phyloP scores from a whole-genome alignment of 2,888 invertebrate genomes.

The Drosophila demipolita region DNA sequence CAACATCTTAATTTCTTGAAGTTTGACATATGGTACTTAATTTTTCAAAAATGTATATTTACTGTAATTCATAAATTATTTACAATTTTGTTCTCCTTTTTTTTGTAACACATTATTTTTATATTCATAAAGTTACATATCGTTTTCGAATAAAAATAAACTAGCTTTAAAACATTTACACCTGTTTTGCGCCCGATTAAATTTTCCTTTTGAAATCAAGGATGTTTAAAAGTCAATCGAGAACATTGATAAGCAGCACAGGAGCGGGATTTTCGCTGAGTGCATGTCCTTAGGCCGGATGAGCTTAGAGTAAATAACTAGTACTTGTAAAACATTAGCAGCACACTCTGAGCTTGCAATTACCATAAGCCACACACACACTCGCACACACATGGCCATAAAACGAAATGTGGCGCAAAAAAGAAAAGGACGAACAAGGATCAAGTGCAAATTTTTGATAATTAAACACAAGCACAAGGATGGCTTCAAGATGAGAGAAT shows the following conservation, averaged over 20 bases:
- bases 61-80: not conserved
- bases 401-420: constrained; percentile 56
- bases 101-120: not conserved
- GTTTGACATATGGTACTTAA: not conserved
- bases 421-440: constrained; percentile 60
- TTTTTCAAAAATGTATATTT: not conserved
- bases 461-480: constrained; percentile 69
- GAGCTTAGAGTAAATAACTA: constrained; percentile 39
- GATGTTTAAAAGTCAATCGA: not conserved
- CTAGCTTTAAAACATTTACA: not conserved
- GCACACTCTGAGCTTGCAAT: constrained; percentile 53
- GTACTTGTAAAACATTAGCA: constrained; percentile 68
- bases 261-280: not conserved
- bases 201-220: not conserved
- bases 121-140: not conserved
- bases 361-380: constrained; percentile 61
- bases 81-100: not conserved
- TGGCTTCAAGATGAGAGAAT: constrained; percentile 7
- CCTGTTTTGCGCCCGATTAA: not conserved
- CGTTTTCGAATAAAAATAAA: not conserved
- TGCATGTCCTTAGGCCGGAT: constrained; percentile 30
- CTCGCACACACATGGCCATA: constrained; percentile 29
- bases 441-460: constrained; percentile 78
- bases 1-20: not conserved
- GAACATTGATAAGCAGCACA: not conserved